phyloP scores from a whole-genome alignment of 2,888 invertebrate species.

The Trichopoda pennipes region DNA sequence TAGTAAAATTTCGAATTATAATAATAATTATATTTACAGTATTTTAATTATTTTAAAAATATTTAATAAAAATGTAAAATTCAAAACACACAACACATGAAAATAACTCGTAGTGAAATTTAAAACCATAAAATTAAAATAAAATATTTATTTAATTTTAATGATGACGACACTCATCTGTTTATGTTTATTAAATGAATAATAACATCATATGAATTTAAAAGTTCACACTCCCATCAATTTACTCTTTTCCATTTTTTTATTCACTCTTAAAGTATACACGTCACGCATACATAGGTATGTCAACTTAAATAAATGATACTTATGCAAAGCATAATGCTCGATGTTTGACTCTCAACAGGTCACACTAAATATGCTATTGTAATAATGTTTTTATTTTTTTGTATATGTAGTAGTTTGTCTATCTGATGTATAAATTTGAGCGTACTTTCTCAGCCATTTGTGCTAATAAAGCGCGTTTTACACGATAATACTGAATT shows the following conservation, averaged over 20 bases:
- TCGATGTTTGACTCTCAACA: neutral
- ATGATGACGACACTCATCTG: constrained; percentile 9
- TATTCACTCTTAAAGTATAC: neutral
- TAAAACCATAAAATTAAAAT: constrained; percentile 16
- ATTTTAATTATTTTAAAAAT: constrained; percentile 34
- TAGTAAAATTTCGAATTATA: constrained; percentile 32
- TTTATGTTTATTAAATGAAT: constrained; percentile 44
- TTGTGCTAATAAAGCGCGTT: constrained; percentile 25
- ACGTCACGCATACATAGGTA: neutral
- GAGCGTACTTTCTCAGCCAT: constrained; percentile 10
- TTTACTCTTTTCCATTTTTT: neutral
- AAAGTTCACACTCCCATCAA: constrained; percentile 12
- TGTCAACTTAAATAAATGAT: neutral
- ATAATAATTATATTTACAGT: constrained; percentile 34
- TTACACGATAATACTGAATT: no score
- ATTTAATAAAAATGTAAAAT: neutral
- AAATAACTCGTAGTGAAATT: constrained; percentile 4
- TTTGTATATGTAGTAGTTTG: constrained; percentile 2
- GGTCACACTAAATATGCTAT: constrained; percentile 1
- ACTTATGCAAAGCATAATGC: neutral
- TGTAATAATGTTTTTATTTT: neutral
- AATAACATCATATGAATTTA: constrained; percentile 2
- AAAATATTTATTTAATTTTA: constrained; percentile 12
- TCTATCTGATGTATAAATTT: constrained; percentile 2
- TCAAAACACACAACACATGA: neutral